phyloP scores from a whole-genome alignment of 1,140 invertebrate species.

The Drosophila hydei region DNA sequence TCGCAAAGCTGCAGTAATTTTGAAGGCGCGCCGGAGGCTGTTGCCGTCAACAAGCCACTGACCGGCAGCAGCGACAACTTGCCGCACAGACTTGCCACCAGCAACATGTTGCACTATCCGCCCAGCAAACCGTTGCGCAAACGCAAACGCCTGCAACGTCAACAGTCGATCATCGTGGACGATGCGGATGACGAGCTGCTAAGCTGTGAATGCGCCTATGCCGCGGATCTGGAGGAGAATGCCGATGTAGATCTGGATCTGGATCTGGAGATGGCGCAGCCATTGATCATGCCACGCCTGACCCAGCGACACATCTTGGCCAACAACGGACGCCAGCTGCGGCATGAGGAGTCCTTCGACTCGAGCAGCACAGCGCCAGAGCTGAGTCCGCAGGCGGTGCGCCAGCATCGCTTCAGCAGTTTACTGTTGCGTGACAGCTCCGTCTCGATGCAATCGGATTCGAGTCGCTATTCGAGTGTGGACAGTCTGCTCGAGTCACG shows the following conservation, averaged over 20 bases:
- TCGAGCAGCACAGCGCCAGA: constrained; percentile 63
- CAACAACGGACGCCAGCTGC: constrained; percentile 50
- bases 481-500: constrained; percentile 88
- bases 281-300: constrained; percentile 15
- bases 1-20: constrained; percentile 73
- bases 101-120: constrained; percentile 51
- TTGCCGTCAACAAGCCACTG: constrained; percentile 8
- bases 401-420: constrained; percentile 61
- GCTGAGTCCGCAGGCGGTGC: constrained; percentile 59
- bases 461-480: constrained; percentile 89
- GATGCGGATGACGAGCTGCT: constrained; percentile 30
- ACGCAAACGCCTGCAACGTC: constrained; percentile 61
- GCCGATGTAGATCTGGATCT: constrained; percentile 36
- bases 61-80: constrained; percentile 66
- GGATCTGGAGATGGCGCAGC: neutral
- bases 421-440: constrained; percentile 85
- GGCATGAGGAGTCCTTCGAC: constrained; percentile 76
- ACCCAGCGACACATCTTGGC: constrained; percentile 9
- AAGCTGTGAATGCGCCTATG: constrained; percentile 50
- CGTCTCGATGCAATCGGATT: constrained; percentile 87
- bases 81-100: constrained; percentile 23
- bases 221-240: constrained; percentile 70
- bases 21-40: constrained; percentile 37
- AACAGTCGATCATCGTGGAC: constrained; percentile 50
- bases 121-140: constrained; percentile 66